Base-by-base conservation (phyloP, 2,797 vertebrate species). In the Yasuhikotakia modesta region DNA sequence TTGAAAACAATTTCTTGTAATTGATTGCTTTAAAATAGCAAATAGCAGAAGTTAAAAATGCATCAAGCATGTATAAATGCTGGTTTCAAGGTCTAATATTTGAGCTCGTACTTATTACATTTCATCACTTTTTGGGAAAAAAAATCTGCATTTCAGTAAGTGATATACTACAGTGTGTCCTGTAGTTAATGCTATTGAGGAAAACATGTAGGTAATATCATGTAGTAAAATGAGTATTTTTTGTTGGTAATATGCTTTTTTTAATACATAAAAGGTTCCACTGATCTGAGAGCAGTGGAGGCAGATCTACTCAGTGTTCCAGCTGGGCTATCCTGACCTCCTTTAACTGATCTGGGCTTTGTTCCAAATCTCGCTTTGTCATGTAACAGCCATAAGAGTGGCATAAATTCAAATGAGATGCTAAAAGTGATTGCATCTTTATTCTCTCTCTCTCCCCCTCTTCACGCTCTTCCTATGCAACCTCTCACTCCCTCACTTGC, bases 311-410 rank as follows among this genome's bases (percentile, higher is more conserved):
- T 76, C 45, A 22, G 24, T 77, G 43, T 86, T 84, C 83, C 87
- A 84, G 82, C 84, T 65, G 80, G 90, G 90, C 91, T 74, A 71
- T 43, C 24, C 74, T 87, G 87, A 91, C 89, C 90, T 90, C 76
- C 85, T 76, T 69, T 75, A 80, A 46, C 87, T 61, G 19, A 58
- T 53, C 79, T 73, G 84, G 90, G 90, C 90, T 82, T 52, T 0
- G 17, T 50, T 90, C 88, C 91, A 91, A 81, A 45, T 89, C 84
- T 88, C 86, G 75, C 83, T 78, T 79, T 74, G 73, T 78, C 85
- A 86, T 86, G 84, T 77, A 73, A 84, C 82, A 70, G 86, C 75
- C 52, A 60, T 88, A 85, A 90, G 91, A 90, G 88, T 83, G 83
- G 84, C 81, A 87, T 87, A 80, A 83, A 87, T 88, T 87, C 83